Evolutionary conservation across 1,140 invertebrate species (phyloP).

Genomic region (Trialeurodes vaporariorum): DNA sequence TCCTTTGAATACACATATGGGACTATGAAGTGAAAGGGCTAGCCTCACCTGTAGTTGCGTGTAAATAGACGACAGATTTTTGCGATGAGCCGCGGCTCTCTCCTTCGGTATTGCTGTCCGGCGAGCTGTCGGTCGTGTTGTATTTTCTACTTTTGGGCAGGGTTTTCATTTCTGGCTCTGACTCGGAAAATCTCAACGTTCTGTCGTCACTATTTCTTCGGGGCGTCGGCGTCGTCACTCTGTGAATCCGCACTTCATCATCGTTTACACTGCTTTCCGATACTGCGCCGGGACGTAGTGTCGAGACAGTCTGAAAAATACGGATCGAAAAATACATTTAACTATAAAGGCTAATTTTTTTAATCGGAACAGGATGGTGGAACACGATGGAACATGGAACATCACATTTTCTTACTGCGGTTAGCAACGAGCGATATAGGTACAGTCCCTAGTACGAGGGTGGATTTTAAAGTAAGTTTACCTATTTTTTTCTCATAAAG

Average conservation of each 20-base stretch:
- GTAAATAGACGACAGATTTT: slow-evolving; percentile 63
- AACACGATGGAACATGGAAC: too few relatives aligned
- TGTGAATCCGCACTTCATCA: slow-evolving; percentile 13
- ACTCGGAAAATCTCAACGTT: background rate
- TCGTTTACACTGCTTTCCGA: slow-evolving; percentile 12
- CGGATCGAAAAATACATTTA: too few relatives aligned
- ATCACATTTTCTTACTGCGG: too few relatives aligned
- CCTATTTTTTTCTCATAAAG: too few relatives aligned
- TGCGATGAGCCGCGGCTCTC: slow-evolving; percentile 67
- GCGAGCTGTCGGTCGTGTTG: slow-evolving; percentile 26
- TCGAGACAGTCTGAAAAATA: slow-evolving; percentile 4
- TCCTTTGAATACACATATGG: too few relatives aligned
- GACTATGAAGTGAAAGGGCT: too few relatives aligned
- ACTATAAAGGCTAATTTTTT: too few relatives aligned
- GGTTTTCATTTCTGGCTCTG: background rate
- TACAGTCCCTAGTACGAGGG: too few relatives aligned
- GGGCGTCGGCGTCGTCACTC: background rate
- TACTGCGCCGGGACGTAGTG: background rate
- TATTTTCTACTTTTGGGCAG: slow-evolving; percentile 27
- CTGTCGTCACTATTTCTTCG: background rate
- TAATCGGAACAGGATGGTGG: too few relatives aligned
- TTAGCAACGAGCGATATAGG: too few relatives aligned
- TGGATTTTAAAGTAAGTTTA: too few relatives aligned
- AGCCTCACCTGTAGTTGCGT: slow-evolving; percentile 63
- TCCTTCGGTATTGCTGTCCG: slow-evolving; percentile 50